Conservation (phyloP, 2,113 vertebrate species). For the Lampris incognitus region DNA sequence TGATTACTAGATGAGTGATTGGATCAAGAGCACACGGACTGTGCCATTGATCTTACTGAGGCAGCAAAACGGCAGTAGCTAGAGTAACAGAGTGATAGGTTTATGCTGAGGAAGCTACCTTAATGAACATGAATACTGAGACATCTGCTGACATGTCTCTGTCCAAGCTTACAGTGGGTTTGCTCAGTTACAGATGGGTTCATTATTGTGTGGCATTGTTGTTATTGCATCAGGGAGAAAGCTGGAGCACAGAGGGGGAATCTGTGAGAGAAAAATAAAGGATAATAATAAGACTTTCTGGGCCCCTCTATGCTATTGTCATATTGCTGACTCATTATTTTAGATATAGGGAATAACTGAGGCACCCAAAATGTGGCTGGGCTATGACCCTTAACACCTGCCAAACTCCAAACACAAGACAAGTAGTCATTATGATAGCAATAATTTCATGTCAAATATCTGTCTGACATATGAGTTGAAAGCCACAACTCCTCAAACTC, state of each 20-base stretch:
- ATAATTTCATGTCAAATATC: conserved; percentile 26
- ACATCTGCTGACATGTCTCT: conserved; percentile 29
- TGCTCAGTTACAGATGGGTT: conserved; percentile 39
- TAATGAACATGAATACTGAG: conserved; percentile 38
- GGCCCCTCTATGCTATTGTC: conserved; percentile 10
- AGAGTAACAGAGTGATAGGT: conserved; percentile 47
- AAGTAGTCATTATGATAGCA: conserved; percentile 22
- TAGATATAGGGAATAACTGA: conserved; percentile 25
- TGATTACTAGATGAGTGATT: conserved; percentile 58
- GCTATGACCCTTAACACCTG: background rate
- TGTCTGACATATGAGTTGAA: conserved; percentile 17
- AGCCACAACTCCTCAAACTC: conserved; percentile 33
- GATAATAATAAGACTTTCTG: background rate
- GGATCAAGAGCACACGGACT: conserved; percentile 36
- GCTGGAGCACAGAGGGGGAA: conserved; percentile 34
- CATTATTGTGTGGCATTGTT: conserved; percentile 35
- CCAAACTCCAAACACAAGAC: background rate
- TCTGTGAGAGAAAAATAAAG: conserved; percentile 16
- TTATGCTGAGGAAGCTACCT: conserved; percentile 26
- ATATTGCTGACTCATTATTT: conserved; percentile 34
- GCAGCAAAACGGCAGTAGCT: conserved; percentile 53
- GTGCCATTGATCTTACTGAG: conserved; percentile 40
- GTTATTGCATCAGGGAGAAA: conserved; percentile 35
- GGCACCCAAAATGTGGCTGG: background rate
- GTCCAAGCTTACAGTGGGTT: conserved; percentile 21